Evolutionary conservation across 2,113 vertebrate species (phyloP), one percentile per base, ranked within the genome.

Genomic region (Laterallus jamaicensis): DNA sequence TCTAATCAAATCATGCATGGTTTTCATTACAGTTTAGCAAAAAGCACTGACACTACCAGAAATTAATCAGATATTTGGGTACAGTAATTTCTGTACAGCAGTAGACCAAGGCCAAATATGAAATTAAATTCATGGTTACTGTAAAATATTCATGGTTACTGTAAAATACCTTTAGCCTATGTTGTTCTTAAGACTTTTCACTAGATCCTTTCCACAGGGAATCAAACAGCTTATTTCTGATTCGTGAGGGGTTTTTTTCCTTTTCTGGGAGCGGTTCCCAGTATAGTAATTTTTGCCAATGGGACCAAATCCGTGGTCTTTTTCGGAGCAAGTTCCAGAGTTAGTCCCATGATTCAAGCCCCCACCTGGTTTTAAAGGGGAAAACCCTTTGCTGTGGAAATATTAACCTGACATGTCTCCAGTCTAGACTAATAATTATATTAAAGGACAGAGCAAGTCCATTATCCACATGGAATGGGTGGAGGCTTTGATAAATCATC

Each of bases 341-440:
- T 81, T 83, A 95, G 75, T 52, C 42, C 40, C 79, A 35, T 50
- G 70, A 95, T 67, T 91, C 93, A 94, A 96, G 62, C 40, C 63
- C 84, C 95, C 92, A 92, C 77, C 91, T 96, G 94, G 92, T 79
- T 97, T 84, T 93, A 70, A 70, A 92, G 92, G 70, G 67, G 73
- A 83, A 97, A 95, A 89, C 42, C 75, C 64, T 91, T 67, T 70
- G 80, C 50, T 29, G 28, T 78, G 49, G 93, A 93, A 86, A 73
- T 67, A 85, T 60, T 92, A 97, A 96, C 55, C 66, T 92, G 86
- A 92, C 50, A 58, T 84, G 39, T 88, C 95, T 95, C 29, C 81
- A 59, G 93, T 94, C 96, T 84, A 96, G 95, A 97, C 90, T 89
- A 82, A 88, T 17, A 92, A 70, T 88, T 95, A 96, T 69, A 78